A percentile compares a stretch with the other conserved stretches of the same genome.
Evolutionary conservation across 2,888 invertebrate species (phyloP).

Genomic region (Altica lythri): DNA sequence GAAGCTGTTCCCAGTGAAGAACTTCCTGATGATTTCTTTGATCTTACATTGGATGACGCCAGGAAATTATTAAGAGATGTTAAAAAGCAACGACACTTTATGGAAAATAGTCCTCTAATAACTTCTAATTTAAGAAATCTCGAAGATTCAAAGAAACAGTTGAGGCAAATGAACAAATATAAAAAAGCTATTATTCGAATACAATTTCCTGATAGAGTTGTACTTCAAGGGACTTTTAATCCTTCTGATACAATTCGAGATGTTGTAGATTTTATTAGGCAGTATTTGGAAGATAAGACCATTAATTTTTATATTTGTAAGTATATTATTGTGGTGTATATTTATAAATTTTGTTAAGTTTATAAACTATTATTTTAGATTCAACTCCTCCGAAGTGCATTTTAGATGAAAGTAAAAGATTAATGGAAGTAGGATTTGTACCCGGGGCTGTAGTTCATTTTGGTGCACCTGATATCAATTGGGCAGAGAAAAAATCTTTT

Average conservation of each 20-base stretch:
- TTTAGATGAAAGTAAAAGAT: constrained; percentile 65
- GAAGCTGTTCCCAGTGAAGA: constrained; percentile 71
- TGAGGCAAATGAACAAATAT: constrained; percentile 69
- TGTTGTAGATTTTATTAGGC: constrained; percentile 75
- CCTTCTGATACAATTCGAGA: constrained; percentile 74
- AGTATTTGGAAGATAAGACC: constrained; percentile 68
- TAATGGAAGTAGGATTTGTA: constrained; percentile 75
- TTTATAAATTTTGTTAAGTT: constrained; percentile 1
- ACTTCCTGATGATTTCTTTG: constrained; percentile 86
- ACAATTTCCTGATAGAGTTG: constrained; percentile 83
- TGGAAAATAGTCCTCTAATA: constrained; percentile 75
- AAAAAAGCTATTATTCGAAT: constrained; percentile 79
- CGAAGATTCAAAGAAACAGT: constrained; percentile 62
- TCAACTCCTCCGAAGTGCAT: constrained; percentile 81
- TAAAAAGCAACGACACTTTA: constrained; percentile 65
- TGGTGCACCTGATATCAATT: constrained; percentile 62
- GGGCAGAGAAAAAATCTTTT: constrained; percentile 53
- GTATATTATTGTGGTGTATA: constrained; percentile 49
- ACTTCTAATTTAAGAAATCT: constrained; percentile 68
- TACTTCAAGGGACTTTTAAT: constrained; percentile 84
- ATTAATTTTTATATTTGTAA: constrained; percentile 80
- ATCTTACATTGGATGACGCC: constrained; percentile 82
- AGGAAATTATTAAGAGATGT: constrained; percentile 75
- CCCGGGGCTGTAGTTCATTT: constrained; percentile 80
- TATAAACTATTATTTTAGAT: constrained; percentile 61